Evolutionary conservation across 2,113 vertebrate species (phyloP).

Genomic region (Charadrius vociferus): DNA sequence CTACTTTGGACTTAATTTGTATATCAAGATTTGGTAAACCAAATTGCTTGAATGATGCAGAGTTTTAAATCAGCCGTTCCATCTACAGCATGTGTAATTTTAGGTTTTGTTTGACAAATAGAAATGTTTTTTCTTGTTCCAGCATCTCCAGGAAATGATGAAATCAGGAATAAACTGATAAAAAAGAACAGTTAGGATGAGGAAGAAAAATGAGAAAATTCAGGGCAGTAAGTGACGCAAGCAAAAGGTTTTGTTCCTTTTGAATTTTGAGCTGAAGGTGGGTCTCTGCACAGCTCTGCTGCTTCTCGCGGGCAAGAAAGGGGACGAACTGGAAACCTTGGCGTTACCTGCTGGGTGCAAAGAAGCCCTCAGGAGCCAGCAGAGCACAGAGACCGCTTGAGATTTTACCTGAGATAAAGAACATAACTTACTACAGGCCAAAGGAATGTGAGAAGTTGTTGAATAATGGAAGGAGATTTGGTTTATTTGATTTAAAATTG

Average conservation of each 20-base stretch:
- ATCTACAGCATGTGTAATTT: neutral
- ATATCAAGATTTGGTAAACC: neutral
- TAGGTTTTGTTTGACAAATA: neutral
- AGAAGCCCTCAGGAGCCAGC: neutral
- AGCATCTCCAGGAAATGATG: neutral
- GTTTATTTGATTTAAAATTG: neutral
- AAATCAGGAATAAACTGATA: neutral
- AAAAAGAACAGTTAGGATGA: neutral
- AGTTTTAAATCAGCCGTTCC: neutral
- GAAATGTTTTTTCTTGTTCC: neutral
- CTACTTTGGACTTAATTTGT: neutral
- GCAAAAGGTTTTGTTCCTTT: neutral
- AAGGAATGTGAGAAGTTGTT: neutral
- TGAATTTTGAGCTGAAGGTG: neutral
- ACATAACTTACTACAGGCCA: neutral
- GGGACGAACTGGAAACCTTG: neutral
- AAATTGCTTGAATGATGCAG: neutral
- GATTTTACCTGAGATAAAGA: neutral
- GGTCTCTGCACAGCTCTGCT: neutral
- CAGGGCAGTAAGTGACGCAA: neutral
- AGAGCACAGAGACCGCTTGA: neutral
- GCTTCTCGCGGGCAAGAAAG: neutral
- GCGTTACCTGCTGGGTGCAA: neutral
- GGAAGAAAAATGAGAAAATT: neutral
- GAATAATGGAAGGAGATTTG: neutral